Percentiles rank a stretch among this genome's conserved stretches.
Conservation (phyloP, 2,113 vertebrate species). For the Nothocercus julius region DNA sequence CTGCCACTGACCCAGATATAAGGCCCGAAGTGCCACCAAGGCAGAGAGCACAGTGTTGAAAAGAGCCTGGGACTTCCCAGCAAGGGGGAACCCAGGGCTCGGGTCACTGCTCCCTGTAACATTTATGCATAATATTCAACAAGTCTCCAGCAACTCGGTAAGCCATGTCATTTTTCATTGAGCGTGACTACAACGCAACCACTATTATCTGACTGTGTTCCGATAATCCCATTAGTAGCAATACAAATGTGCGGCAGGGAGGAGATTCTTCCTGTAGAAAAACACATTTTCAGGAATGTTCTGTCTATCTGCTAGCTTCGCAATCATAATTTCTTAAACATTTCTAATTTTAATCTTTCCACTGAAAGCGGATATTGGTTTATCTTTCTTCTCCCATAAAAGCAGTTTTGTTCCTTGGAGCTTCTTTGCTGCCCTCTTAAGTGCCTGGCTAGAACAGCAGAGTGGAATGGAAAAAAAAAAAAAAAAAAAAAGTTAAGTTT, state of each 20-base stretch:
- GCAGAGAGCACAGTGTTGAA: accelerated
- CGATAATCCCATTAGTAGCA: constrained; percentile 6
- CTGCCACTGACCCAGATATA: neutral
- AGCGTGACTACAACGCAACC: neutral
- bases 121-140: neutral
- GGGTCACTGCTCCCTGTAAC: neutral
- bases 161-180: neutral
- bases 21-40: neutral
- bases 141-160: neutral
- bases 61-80: neutral
- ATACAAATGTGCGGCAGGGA: constrained; percentile 1
- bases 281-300: constrained; percentile 32
- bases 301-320: neutral
- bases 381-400: neutral
- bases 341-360: neutral
- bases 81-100: accelerated
- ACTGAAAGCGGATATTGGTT: neutral
- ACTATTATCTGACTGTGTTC: neutral
- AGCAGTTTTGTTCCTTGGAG: constrained; percentile 1
- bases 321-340: neutral
- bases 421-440: constrained; percentile 78
- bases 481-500: neutral
- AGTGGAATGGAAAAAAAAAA: neutral
- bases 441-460: constrained; percentile 36
- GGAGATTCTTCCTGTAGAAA: neutral